Conservation (phyloP, 1,140 invertebrate genomes). For the Proctacanthus coquilletti region DNA sequence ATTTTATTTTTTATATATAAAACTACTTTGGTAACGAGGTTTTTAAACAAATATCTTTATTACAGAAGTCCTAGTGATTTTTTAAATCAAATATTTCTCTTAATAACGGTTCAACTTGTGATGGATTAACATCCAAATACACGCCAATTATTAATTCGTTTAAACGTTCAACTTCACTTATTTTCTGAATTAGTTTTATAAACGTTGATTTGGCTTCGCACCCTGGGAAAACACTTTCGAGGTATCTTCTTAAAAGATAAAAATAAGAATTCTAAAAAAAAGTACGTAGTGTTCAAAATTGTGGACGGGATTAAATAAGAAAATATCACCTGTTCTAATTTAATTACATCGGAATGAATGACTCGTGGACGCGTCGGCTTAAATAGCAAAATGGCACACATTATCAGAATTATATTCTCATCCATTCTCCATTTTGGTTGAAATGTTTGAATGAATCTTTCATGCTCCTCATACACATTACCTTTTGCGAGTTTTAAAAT, state of each 20-base stretch:
- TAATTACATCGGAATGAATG: conserved; percentile 69
- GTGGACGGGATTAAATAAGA: no score
- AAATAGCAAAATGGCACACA: conserved; percentile 81
- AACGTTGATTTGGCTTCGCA: conserved; percentile 75
- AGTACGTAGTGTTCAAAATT: no score
- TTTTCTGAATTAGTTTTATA: conserved; percentile 73
- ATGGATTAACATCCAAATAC: conserved; percentile 79
- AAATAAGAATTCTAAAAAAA: conserved; percentile 68
- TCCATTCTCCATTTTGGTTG: conserved; percentile 63
- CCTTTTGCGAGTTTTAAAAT: conserved; percentile 74
- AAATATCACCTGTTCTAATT: conserved; percentile 59
- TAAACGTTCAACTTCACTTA: conserved; percentile 68
- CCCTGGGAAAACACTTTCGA: conserved; percentile 66
- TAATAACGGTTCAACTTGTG: conserved; percentile 73
- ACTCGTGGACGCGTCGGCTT: conserved; percentile 64
- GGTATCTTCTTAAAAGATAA: conserved; percentile 67
- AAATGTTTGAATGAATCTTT: conserved; percentile 66
- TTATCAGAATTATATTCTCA: conserved; percentile 75
- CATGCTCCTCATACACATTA: conserved; percentile 72
- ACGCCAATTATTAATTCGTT: conserved; percentile 68
- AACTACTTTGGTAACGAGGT: no score
- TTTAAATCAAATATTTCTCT: conserved; percentile 89
- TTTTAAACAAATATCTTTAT: no score
- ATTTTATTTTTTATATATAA: no score
- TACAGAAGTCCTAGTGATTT: conserved; percentile 30